These are phyloP conservation scores for Aphidoletes aphidimyza DNA, from an alignment of 2,888 invertebrate genomes.

Conservation along the genomic window DNA sequence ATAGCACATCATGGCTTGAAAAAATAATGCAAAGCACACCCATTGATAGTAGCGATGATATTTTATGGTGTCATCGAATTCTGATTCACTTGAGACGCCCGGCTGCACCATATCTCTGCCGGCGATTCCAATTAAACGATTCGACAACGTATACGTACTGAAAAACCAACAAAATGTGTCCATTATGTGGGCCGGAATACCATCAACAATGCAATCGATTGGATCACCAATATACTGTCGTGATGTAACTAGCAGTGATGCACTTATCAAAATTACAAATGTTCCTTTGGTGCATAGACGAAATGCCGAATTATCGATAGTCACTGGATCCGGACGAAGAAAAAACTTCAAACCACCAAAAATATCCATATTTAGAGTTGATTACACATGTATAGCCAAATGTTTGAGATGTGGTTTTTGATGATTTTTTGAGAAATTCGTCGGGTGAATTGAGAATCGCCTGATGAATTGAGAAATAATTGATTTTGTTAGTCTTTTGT, in stretches of 20 bases:
- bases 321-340: conserved; percentile 87
- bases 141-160: conserved; percentile 90
- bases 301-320: conserved; percentile 95
- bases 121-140: conserved; percentile 79
- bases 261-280: conserved; percentile 89
- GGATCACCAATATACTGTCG: conserved; percentile 97
- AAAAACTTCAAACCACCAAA: conserved; percentile 94
- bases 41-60: conserved; percentile 97
- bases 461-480: no score
- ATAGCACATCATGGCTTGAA: conserved; percentile 91
- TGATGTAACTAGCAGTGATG: conserved; percentile 91
- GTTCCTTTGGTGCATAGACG: conserved; percentile 93
- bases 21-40: conserved; percentile 76
- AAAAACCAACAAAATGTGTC: conserved; percentile 95
- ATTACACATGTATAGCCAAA: not conserved
- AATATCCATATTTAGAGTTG: conserved; percentile 81
- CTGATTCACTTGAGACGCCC: conserved; percentile 82
- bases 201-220: conserved; percentile 94
- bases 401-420: no score
- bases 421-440: no score
- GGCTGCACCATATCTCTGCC: conserved; percentile 86
- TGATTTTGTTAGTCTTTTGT: no score
- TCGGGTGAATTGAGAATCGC: no score
- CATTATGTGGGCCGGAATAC: conserved; percentile 87
- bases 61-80: conserved; percentile 83